Evolutionary conservation across 2,888 invertebrate genomes (phyloP).

Genomic region (Cheilosia grossa): DNA sequence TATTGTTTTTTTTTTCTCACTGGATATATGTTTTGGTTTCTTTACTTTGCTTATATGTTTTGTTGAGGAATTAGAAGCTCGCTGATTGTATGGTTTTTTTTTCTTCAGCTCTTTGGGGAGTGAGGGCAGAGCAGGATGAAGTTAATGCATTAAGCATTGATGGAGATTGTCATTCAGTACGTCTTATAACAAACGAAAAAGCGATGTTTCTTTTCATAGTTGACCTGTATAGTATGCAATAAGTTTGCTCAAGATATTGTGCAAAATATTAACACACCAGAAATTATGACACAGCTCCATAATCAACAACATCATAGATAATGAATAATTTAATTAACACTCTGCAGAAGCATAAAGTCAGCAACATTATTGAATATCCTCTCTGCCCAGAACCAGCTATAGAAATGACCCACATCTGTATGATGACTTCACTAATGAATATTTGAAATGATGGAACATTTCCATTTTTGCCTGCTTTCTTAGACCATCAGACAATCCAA

Average conservation of each 20-base stretch:
- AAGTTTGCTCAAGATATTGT: neutral
- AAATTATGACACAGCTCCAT: constrained; percentile 28
- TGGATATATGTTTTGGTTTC: no score
- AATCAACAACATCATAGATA: neutral
- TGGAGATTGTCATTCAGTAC: no score
- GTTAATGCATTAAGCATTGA: no score
- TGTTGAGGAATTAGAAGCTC: no score
- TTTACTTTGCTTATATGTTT: no score
- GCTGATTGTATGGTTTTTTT: no score
- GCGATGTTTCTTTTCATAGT: no score
- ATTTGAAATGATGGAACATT: constrained; percentile 5
- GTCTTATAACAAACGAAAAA: no score
- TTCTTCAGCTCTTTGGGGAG: no score
- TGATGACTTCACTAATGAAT: neutral
- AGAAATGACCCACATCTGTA: constrained; percentile 25
- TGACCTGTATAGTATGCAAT: no score
- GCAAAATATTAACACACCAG: constrained; percentile 2
- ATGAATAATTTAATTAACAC: constrained; percentile 15
- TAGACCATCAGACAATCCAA: neutral
- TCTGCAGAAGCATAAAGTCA: constrained; percentile 1
- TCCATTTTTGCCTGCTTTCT: constrained; percentile 1
- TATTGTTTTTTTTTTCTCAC: neutral
- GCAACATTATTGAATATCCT: neutral
- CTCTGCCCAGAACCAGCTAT: constrained; percentile 18
- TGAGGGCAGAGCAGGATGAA: no score